Percentiles rank a stretch among this genome's conserved stretches.
Evolutionary conservation across 2,888 invertebrate species (phyloP).

Genomic region (Glaucopsyche alexis): DNA sequence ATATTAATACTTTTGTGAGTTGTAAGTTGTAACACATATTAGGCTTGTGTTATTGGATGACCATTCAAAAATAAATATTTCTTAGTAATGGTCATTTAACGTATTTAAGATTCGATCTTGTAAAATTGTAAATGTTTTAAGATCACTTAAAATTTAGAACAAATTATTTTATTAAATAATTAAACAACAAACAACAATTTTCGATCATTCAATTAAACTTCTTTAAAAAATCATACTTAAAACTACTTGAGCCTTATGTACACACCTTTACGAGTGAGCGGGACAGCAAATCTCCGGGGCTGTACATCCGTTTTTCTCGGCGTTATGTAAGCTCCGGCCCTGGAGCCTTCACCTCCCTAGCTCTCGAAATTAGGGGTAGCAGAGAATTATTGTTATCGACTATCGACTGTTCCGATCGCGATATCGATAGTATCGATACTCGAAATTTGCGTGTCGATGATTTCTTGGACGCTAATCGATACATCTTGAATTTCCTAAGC

Average conservation of each 20-base stretch:
- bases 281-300: slow-evolving; percentile 58
- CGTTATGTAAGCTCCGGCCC: slow-evolving; percentile 77
- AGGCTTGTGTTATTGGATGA: no score
- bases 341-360: slow-evolving; percentile 59
- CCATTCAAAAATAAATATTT: no score
- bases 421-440: slow-evolving; percentile 22
- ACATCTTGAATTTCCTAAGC: not conserved
- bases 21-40: no score
- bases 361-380: slow-evolving; percentile 31
- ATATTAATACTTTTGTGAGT: no score
- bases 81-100: no score
- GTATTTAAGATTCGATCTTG: no score
- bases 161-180: no score
- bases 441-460: slow-evolving; percentile 8
- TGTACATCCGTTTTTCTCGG: slow-evolving; percentile 73
- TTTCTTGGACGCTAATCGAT: not conserved
- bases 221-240: slow-evolving; percentile 35
- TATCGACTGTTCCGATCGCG: slow-evolving; percentile 22
- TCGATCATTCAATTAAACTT: no score
- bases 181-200: no score
- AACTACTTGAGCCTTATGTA: slow-evolving; percentile 44
- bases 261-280: slow-evolving; percentile 58
- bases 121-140: no score
- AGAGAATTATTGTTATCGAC: slow-evolving; percentile 30
- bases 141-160: no score